Percentiles rank a stretch among this genome's conserved stretches.
These are phyloP conservation scores for Rhombomys opimus DNA, from an alignment of 2,113 vertebrate genomes.

Conservation along the genomic window DNA sequence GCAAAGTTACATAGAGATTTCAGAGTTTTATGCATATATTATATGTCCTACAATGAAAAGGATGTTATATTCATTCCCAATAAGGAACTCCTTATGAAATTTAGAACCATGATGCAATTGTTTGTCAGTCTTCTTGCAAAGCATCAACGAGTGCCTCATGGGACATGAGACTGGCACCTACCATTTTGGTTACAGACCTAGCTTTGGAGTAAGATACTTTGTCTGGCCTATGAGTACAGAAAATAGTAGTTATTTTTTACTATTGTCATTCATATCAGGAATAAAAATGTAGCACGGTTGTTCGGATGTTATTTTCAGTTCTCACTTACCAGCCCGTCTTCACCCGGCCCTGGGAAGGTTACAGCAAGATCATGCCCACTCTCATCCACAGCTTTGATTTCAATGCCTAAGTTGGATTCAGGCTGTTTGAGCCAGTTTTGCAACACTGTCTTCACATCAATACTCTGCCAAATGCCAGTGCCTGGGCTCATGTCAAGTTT, in stretches of 20 bases:
- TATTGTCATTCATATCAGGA: slow-evolving; percentile 28
- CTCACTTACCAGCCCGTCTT: slow-evolving; percentile 96
- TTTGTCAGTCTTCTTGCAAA: slow-evolving; percentile 50
- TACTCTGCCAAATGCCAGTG: slow-evolving; percentile 96
- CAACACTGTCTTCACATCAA: slow-evolving; percentile 98
- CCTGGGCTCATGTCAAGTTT: slow-evolving; percentile 97
- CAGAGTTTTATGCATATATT: slow-evolving; percentile 30
- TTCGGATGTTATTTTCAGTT: slow-evolving; percentile 42
- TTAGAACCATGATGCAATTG: not conserved
- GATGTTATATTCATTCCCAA: not conserved
- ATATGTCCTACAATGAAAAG: slow-evolving; percentile 15
- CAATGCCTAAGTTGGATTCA: slow-evolving; percentile 98
- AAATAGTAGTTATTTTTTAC: slow-evolving; percentile 25
- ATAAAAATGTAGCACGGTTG: slow-evolving; percentile 18
- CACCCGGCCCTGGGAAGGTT: slow-evolving; percentile 92
- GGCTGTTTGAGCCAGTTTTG: slow-evolving; percentile 98
- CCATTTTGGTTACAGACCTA: slow-evolving; percentile 65
- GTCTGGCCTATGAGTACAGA: not conserved
- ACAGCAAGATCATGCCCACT: slow-evolving; percentile 95
- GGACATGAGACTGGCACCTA: slow-evolving; percentile 51
- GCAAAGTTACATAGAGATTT: not conserved
- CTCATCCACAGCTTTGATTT: slow-evolving; percentile 97
- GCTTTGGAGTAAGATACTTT: slow-evolving; percentile 40
- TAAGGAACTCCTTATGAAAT: slow-evolving; percentile 1
- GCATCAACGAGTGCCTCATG: slow-evolving; percentile 28